A percentile compares a stretch with the other conserved stretches of the same genome.
phyloP scores from a whole-genome alignment of 2,888 invertebrate species.

The Phania funesta region DNA sequence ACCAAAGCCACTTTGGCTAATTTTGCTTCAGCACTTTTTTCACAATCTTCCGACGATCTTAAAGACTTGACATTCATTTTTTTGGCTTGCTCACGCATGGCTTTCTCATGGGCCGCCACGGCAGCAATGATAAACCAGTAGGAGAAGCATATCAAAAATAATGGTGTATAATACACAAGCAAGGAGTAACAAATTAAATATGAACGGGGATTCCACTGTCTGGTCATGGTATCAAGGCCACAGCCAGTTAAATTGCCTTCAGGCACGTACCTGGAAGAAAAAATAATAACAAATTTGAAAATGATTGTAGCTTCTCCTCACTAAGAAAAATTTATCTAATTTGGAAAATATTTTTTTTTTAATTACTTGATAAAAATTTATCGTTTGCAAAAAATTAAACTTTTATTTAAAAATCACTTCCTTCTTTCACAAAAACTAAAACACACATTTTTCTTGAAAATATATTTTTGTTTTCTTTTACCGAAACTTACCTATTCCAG shows the following conservation, averaged over 20 bases:
- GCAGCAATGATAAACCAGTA: slow-evolving; percentile 83
- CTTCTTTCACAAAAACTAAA: too few species aligned
- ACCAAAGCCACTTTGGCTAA: slow-evolving; percentile 83
- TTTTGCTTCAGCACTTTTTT: slow-evolving; percentile 81
- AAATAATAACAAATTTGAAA: neutral
- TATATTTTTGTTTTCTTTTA: too few species aligned
- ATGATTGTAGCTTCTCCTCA: too few species aligned
- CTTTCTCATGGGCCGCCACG: slow-evolving; percentile 82
- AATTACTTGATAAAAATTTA: too few species aligned
- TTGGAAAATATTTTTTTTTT: too few species aligned
- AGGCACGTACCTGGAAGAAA: slow-evolving; percentile 81
- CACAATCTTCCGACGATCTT: slow-evolving; percentile 81
- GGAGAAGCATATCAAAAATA: slow-evolving; percentile 82
- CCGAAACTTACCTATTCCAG: slow-evolving; percentile 80
- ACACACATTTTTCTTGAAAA: too few species aligned
- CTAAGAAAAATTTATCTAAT: too few species aligned
- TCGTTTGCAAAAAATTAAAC: too few species aligned
- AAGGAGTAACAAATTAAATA: slow-evolving; percentile 81
- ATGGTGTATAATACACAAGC: slow-evolving; percentile 81
- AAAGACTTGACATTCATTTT: slow-evolving; percentile 84
- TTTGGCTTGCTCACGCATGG: slow-evolving; percentile 83
- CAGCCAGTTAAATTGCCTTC: slow-evolving; percentile 85
- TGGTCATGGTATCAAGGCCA: slow-evolving; percentile 81
- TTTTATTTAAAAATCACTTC: too few species aligned
- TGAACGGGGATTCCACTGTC: slow-evolving; percentile 80